Evolutionary conservation across 2,113 vertebrate species (phyloP).

Genomic region (Zingel zingel): DNA sequence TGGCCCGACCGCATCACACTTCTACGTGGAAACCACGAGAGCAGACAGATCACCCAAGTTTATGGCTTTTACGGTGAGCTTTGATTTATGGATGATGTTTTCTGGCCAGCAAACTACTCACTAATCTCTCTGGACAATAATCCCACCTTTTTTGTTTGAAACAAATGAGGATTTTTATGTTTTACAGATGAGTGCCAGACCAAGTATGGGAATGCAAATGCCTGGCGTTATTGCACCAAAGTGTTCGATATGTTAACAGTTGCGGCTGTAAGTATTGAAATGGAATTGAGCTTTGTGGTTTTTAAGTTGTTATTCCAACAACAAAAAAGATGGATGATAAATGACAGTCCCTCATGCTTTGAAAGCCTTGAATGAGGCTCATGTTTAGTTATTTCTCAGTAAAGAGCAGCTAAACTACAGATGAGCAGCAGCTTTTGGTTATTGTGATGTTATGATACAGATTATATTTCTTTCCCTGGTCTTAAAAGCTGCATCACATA

Average conservation of each 20-base stretch:
- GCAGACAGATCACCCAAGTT: constrained; percentile 98
- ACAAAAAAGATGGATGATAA: not conserved
- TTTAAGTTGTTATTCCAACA: not conserved
- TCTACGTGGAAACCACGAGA: constrained; percentile 96
- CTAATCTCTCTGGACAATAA: not conserved
- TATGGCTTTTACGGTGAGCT: constrained; percentile 96
- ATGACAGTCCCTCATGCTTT: not conserved
- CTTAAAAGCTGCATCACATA: not conserved
- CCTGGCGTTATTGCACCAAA: constrained; percentile 99
- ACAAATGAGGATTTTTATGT: not conserved
- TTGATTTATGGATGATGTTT: too few relatives aligned
- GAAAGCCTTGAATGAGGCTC: not conserved
- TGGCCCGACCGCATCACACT: constrained; percentile 99
- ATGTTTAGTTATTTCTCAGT: not conserved
- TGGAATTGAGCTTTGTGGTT: not conserved
- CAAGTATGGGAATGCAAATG: constrained; percentile 98
- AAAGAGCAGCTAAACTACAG: not conserved
- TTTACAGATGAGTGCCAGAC: constrained; percentile 97
- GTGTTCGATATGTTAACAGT: constrained; percentile 99
- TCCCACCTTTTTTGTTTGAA: not conserved
- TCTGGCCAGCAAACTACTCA: not conserved
- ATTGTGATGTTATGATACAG: not conserved
- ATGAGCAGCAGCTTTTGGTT: too few relatives aligned
- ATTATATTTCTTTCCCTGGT: not conserved
- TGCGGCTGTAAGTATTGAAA: constrained; percentile 91